Evolutionary conservation across 2,113 vertebrate species (phyloP).

Genomic region (Proteles cristata): DNA sequence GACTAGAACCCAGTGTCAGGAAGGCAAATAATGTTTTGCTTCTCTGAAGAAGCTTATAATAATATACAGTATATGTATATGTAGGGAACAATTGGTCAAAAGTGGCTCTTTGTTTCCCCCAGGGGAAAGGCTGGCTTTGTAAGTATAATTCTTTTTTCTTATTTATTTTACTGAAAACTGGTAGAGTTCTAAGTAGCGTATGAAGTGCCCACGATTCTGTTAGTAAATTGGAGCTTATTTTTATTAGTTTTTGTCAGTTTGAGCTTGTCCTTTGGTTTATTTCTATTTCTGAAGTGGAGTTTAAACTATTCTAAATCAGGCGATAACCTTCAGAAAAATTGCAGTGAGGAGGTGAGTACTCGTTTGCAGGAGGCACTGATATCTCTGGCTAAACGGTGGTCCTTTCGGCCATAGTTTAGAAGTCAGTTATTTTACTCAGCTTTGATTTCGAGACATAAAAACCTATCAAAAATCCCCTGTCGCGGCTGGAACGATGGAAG

Average conservation of each 20-base stretch:
- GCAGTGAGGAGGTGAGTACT: constrained; percentile 61
- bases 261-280: constrained; percentile 67
- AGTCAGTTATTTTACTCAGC: constrained; percentile 68
- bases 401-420: constrained; percentile 70
- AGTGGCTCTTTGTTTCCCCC: constrained; percentile 86
- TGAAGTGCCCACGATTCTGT: constrained; percentile 83
- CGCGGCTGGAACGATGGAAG: not conserved
- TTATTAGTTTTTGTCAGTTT: constrained; percentile 79
- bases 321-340: constrained; percentile 54
- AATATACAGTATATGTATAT: constrained; percentile 83
- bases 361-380: constrained; percentile 83
- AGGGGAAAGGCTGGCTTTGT: constrained; percentile 87
- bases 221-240: constrained; percentile 75
- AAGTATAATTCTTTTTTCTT: constrained; percentile 85
- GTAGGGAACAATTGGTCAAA: constrained; percentile 86
- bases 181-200: constrained; percentile 83
- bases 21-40: constrained; percentile 87
- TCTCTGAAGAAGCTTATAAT: constrained; percentile 89
- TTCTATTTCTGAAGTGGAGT: constrained; percentile 75
- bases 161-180: constrained; percentile 88
- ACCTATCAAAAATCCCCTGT: not conserved
- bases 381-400: constrained; percentile 77
- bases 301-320: constrained; percentile 74
- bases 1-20: constrained; percentile 80
- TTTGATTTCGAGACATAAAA: constrained; percentile 63